Conservation (phyloP, 2,113 vertebrate species). For the Boleophthalmus pectinirostris region DNA sequence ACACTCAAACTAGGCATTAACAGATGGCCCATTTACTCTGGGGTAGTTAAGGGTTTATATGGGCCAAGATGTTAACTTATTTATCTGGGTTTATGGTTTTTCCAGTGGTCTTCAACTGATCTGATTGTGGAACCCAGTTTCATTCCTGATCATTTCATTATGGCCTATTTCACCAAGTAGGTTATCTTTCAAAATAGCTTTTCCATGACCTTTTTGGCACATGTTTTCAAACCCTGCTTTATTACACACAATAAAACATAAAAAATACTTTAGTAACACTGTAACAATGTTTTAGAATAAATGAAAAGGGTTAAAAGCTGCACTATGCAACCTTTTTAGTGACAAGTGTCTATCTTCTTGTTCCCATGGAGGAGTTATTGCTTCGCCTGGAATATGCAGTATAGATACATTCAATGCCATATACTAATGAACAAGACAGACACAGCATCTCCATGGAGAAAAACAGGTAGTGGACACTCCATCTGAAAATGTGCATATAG, state of each 20-base stretch:
- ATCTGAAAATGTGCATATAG: too few relatives aligned
- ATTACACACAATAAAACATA: background rate
- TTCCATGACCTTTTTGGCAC: background rate
- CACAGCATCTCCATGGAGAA: too few relatives aligned
- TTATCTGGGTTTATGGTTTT: background rate
- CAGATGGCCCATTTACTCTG: conserved; percentile 8
- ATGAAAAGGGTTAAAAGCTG: background rate
- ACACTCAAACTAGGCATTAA: conserved; percentile 33
- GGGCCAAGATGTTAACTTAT: conserved; percentile 1
- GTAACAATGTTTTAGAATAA: background rate
- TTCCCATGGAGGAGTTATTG: too few relatives aligned
- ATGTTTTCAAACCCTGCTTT: background rate
- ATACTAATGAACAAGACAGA: too few relatives aligned
- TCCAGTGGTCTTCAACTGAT: background rate
- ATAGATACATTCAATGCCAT: too few relatives aligned
- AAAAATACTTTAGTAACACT: too few relatives aligned
- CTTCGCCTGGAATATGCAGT: too few relatives aligned
- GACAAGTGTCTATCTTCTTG: too few relatives aligned
- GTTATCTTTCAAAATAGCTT: background rate
- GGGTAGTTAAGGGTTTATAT: background rate
- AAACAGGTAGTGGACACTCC: too few relatives aligned
- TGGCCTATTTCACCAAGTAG: background rate
- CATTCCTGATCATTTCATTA: background rate
- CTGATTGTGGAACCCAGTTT: background rate
- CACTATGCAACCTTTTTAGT: too few relatives aligned